phyloP scores from a whole-genome alignment of 2,797 vertebrate species.

The Enteromius viviparus region DNA sequence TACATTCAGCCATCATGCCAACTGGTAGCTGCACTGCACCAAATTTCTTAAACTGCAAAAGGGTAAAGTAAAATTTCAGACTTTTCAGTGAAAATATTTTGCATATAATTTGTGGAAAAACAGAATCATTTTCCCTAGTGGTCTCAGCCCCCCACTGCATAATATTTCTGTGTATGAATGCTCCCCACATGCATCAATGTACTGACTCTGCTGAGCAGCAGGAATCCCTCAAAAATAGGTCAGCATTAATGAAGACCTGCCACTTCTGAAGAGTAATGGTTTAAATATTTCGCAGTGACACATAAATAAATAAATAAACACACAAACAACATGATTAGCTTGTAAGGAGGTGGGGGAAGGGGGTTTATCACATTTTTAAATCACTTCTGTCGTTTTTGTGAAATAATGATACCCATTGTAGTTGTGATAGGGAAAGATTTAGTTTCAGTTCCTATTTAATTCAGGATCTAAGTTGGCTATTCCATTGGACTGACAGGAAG shows the following conservation, averaged over 20 bases:
- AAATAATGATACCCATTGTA: not conserved
- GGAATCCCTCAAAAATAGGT: slow-evolving; percentile 50
- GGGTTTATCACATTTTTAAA: not conserved
- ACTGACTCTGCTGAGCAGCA: slow-evolving; percentile 28
- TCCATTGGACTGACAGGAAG: not conserved
- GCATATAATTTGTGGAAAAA: slow-evolving; percentile 3
- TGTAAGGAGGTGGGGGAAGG: not conserved
- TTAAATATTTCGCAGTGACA: slow-evolving; percentile 32
- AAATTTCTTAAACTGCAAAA: slow-evolving; percentile 4
- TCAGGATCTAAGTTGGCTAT: not conserved
- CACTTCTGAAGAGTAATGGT: slow-evolving; percentile 28
- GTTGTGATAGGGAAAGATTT: not conserved
- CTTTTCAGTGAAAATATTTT: not conserved
- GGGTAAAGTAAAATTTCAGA: not conserved
- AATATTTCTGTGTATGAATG: slow-evolving; percentile 8
- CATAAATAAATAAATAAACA: slow-evolving; percentile 3
- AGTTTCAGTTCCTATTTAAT: not conserved
- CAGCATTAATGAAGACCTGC: slow-evolving; percentile 46
- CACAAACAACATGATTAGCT: slow-evolving; percentile 13
- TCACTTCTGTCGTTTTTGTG: not conserved
- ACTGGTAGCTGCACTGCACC: not conserved
- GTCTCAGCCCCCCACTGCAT: not conserved
- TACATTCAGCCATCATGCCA: slow-evolving; percentile 22
- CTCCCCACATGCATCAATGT: slow-evolving; percentile 25
- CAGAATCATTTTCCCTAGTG: not conserved